Conservation (phyloP, 2,797 vertebrate genomes). For the Crenichthys baileyi region DNA sequence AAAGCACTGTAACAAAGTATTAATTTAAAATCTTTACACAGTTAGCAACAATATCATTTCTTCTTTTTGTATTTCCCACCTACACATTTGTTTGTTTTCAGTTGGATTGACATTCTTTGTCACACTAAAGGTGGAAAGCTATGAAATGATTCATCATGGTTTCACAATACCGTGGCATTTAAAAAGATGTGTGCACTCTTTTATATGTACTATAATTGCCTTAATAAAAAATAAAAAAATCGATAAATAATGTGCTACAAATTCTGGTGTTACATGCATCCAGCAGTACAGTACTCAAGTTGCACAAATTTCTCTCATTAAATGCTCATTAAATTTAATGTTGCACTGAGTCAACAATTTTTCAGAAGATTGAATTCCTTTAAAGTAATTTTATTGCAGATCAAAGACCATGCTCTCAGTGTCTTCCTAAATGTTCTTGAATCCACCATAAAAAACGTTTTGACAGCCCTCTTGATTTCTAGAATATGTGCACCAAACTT, state of each 20-base stretch:
- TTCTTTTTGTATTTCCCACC: not conserved
- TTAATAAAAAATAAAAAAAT: not conserved
- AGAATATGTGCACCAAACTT: not conserved
- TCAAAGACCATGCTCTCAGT: not conserved
- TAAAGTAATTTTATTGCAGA: not conserved
- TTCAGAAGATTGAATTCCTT: not conserved
- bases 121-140: not conserved
- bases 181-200: not conserved
- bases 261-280: not conserved
- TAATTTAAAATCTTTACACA: not conserved
- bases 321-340: conserved; percentile 11
- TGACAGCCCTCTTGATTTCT: not conserved
- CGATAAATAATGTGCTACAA: not conserved
- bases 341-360: not conserved
- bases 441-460: not conserved
- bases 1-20: not conserved
- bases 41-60: too few relatives aligned
- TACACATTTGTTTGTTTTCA: not conserved
- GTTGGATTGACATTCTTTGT: not conserved
- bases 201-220: not conserved
- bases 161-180: not conserved
- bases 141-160: too few relatives aligned
- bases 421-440: not conserved
- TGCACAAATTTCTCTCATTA: not conserved
- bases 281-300: not conserved